These are phyloP conservation scores for Euura lappo DNA, from an alignment of 1,140 invertebrate species.

Conservation along the genomic window DNA sequence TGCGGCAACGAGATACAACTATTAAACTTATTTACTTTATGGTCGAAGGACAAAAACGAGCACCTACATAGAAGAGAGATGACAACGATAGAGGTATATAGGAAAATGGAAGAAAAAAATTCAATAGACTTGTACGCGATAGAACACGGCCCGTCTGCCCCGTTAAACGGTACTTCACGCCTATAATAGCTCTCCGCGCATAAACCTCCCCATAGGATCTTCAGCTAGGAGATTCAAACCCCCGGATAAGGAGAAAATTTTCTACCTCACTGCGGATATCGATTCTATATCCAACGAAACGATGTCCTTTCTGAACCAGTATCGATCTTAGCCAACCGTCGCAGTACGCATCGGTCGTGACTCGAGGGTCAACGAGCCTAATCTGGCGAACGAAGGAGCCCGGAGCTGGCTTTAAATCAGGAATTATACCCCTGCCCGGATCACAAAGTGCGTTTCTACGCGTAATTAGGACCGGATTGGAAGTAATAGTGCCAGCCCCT, in stretches of 20 bases:
- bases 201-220: neutral
- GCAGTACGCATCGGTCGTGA: slow-evolving; percentile 1
- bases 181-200: slow-evolving; percentile 3
- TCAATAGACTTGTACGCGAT: neutral
- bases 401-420: neutral
- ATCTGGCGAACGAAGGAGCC: neutral
- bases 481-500: neutral
- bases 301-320: slow-evolving; percentile 2
- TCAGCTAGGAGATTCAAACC: neutral
- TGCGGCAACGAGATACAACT: neutral
- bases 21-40: slow-evolving; percentile 8
- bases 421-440: neutral
- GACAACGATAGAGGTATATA: neutral
- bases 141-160: slow-evolving; percentile 6
- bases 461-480: neutral
- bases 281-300: neutral
- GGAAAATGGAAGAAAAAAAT: neutral
- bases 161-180: neutral
- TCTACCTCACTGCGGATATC: neutral
- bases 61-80: neutral
- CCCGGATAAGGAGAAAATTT: neutral
- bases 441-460: neutral
- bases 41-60: neutral
- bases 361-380: slow-evolving; percentile 4
- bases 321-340: neutral